Evolutionary conservation across 2,113 vertebrate genomes (phyloP).

Genomic region (Dromiciops gliroides): DNA sequence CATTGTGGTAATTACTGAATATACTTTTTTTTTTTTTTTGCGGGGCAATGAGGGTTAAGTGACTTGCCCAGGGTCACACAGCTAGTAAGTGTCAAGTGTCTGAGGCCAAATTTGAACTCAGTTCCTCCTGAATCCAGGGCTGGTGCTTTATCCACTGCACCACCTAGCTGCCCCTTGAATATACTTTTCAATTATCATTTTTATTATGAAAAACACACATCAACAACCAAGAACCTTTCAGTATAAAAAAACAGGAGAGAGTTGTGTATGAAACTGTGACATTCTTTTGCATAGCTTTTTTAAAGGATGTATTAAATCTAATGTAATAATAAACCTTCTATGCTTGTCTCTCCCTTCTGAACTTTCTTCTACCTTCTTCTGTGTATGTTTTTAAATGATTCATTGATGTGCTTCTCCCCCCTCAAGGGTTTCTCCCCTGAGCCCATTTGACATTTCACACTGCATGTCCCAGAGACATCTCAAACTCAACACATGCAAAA

Average conservation of each 20-base stretch:
- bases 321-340: background rate
- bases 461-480: background rate
- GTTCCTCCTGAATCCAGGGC: too few relatives aligned
- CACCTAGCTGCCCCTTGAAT: too few relatives aligned
- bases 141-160: too few relatives aligned
- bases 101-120: too few relatives aligned
- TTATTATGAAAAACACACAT: background rate
- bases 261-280: background rate
- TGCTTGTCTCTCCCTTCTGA: background rate
- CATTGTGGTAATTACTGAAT: background rate
- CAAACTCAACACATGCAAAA: background rate
- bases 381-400: background rate
- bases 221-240: background rate
- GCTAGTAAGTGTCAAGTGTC: too few relatives aligned
- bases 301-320: background rate
- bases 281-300: background rate
- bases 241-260: background rate
- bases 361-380: background rate
- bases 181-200: background rate
- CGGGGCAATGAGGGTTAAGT: too few relatives aligned
- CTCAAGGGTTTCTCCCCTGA: background rate
- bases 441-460: background rate
- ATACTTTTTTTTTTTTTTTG: too few relatives aligned
- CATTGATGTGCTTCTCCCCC: background rate
- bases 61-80: too few relatives aligned